Evolutionary conservation across 1,140 invertebrate species (phyloP), one percentile per base, ranked within the genome.

Genomic region (Leptopilina clavipes): DNA sequence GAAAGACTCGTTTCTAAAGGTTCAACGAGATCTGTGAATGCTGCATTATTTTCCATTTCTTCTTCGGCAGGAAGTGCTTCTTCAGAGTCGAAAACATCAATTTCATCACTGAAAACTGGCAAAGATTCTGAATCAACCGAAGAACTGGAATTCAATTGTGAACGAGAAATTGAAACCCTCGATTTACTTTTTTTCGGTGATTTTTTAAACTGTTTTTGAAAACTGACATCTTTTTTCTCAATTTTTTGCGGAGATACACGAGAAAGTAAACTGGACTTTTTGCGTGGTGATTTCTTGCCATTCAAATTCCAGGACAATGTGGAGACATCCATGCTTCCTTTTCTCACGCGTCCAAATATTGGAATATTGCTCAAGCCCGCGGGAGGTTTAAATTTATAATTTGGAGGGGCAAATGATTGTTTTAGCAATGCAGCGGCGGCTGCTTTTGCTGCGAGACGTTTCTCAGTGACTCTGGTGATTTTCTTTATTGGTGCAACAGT

Each of bases 41-140:
- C 0, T 18, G 1, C 10, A 5, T 40, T 43, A n/a, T 71, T 72
- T n/a, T 14, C 11, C 22, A 11, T 74, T 54, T 17, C 14, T n/a
- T 37, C 31, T 17, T 19, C 12, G 54, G 17, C 5, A 1, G 59
- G 52, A 17, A 17, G 70, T n/a, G 71, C 43, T 70, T 11, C 18
- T 12, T 18, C 19, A 3, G 40, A 52, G 17, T 43, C 9, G 12
- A 71, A n/a, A 52, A 70, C 52, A 45, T 74, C 52, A 73, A 2
- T 31, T 5, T 75, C 71, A 22, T 75, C 76, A 44, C 52, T 74
- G 10, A 74, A 72, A 25, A 48, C n/a, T 54, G 45, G 77, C 0
- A 89, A 82, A 2, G 83, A 79, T 1, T 88, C 81, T 3, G 83
- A 81, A 14, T 91, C n/a, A n/a, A n/a, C 89, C 0, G 90, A 89